Conservation (phyloP, 2,113 vertebrate genomes). For the Guaruba guarouba region DNA sequence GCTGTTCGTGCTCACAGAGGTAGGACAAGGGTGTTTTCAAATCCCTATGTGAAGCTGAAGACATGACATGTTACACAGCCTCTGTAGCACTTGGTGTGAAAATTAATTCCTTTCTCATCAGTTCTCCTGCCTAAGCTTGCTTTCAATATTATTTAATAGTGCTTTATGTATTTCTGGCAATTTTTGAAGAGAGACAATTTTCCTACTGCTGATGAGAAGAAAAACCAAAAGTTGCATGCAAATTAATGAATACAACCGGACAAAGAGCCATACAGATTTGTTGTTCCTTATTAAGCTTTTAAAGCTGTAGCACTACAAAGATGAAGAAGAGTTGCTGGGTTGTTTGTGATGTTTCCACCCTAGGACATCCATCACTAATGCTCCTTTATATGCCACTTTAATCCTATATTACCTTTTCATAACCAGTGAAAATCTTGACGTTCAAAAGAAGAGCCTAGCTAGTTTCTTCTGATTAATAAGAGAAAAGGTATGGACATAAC, state of each 20-base stretch:
- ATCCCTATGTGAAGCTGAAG: neutral
- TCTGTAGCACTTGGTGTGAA: neutral
- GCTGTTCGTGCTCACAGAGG: neutral
- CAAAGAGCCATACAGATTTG: neutral
- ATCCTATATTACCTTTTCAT: neutral
- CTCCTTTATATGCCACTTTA: neutral
- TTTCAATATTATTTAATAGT: neutral
- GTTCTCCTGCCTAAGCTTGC: neutral
- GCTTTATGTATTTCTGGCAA: neutral
- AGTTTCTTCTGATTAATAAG: neutral
- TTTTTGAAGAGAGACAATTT: neutral
- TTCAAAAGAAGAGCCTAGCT: neutral
- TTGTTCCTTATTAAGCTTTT: slow-evolving; percentile 16
- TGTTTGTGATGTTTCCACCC: neutral
- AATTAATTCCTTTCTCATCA: neutral
- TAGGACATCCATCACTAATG: neutral
- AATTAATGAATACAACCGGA: neutral
- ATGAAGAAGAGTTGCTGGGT: neutral
- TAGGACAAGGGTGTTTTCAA: neutral
- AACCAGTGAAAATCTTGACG: neutral
- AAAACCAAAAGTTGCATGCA: neutral
- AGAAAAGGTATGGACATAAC: neutral
- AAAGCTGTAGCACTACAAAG: neutral
- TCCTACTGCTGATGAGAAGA: neutral
- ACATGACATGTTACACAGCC: neutral